Evolutionary conservation across 2,888 invertebrate genomes (phyloP).

Genomic region (Eupithecia vulgata): DNA sequence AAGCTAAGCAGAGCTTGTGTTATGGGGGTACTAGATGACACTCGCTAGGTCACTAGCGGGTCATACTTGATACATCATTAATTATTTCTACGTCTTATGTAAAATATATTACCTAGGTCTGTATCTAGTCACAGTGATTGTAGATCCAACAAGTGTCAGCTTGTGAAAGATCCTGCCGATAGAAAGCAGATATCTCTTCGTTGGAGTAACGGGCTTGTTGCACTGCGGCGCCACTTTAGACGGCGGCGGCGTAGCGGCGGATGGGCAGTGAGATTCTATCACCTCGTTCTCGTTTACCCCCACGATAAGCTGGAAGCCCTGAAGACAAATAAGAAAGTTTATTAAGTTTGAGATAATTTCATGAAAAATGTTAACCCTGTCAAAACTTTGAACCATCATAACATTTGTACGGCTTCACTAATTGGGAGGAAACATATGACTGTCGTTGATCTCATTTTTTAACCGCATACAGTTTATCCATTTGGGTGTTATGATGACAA

Average conservation of each 20-base stretch:
- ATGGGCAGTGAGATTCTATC: slow-evolving; percentile 71
- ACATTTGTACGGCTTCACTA: background rate
- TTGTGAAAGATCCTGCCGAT: slow-evolving; percentile 98
- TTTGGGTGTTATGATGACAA: no score
- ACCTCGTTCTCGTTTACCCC: slow-evolving; percentile 78
- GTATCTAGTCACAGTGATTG: slow-evolving; percentile 97
- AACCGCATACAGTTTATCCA: background rate
- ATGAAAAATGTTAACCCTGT: background rate
- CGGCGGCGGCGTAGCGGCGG: slow-evolving; percentile 71
- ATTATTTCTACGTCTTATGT: no score
- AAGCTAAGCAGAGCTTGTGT: no score
- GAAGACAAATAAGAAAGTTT: slow-evolving; percentile 14
- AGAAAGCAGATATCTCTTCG: slow-evolving; percentile 93
- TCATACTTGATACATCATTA: no score
- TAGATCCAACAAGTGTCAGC: slow-evolving; percentile 92
- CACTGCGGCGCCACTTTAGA: slow-evolving; percentile 78
- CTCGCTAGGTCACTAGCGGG: no score
- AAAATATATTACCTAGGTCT: slow-evolving; percentile 92
- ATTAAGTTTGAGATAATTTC: background rate
- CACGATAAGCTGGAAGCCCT: slow-evolving; percentile 93
- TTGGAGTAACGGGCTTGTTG: slow-evolving; percentile 70
- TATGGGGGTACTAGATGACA: no score
- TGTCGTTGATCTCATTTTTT: background rate
- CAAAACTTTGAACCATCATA: background rate
- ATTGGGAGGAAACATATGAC: background rate